Evolutionary conservation across 2,797 vertebrate species (phyloP), one percentile per base, ranked within the genome.

Genomic region (Vespertilio murinus): DNA sequence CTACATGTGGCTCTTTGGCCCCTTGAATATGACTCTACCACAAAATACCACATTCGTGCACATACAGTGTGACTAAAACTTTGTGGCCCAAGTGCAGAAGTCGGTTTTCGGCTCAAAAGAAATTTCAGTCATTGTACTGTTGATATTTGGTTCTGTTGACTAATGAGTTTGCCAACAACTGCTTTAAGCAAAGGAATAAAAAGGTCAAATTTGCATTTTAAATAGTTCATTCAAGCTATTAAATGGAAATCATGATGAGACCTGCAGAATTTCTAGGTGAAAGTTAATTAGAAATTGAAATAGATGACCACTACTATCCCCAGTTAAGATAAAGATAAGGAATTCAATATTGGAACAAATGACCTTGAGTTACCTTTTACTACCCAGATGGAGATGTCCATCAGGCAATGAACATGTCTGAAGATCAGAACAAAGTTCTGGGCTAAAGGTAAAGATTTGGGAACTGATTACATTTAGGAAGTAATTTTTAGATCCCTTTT

Each of bases 151-250:
- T 17, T 52, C 49, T 52, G 49, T 52, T 52, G 49, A 52, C 49
- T 52, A 49, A 49, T 18, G 49, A 52, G 49, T 52, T 52, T 52
- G 49, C 49, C 17, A 5, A 52, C 49, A 18, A 52, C 49, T 52
- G 40, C 69, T 84, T 81, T 94, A 81, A 91, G 61, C 52, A 59
- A 84, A 91, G 17, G 33, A 78, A 18, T 86, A 16, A 88, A 88
- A 22, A 52, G 45, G 47, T 88, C 74, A 95, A 70, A 82, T 77
- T 73, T 91, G 25, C 40, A 85, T 94, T 90, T 91, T 70, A 85
- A 91, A 83, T 74, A 78, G 38, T 52, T 69, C 28, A 20, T 54
- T 93, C 49, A 78, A 71, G 47, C 47, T 90, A 86, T 94, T 90
- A 91, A 85, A 54, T n/a, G 49, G 71, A 94, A 93, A 82, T 61